Evolutionary conservation across 1,140 invertebrate genomes (phyloP), one percentile per base, ranked within the genome.

Genomic region (Leptopilina boulardi): DNA sequence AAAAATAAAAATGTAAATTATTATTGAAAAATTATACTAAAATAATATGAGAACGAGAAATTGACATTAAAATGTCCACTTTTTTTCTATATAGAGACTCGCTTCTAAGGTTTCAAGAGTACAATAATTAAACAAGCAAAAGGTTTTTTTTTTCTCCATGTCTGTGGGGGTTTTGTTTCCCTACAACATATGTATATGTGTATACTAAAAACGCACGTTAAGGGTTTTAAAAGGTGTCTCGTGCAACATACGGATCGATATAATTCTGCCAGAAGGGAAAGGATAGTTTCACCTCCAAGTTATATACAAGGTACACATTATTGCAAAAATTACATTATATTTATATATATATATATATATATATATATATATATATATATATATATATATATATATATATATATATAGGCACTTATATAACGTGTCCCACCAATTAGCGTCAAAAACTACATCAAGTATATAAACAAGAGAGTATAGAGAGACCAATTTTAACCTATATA

Each of bases 161-260:
- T 15, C 23, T 26, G 13, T 66, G n/a, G 13, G 15, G 59, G 59
- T 30, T 66, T 34, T 66, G 59, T 34, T 66, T n/a, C 59, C 23
- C 59, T 66, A 30, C 59, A 30, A 38, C 34, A 66, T 66, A 15
- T 21, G 18, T 30, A 51, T n/a, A n/a, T n/a, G n/a, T 51, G 11
- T 66, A 15, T 34, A 66, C 59, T 30, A 30, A 26, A 66, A 66
- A 66, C 26, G 13, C 4, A 13, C 26, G 21, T 66, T 30, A 66
- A 23, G 59, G 59, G 59, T 26, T 51, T 66, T 9, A 54, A 59
- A 59, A 59, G 56, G 21, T 59, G 21, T 59, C 56, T 56, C 51
- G 15, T 66, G 78, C 77, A 70, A 77, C 71, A 23, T n/a, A 41
- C 41, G 66, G 82, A 83, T 83, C 82, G 80, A 83, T 83, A 83